A percentile compares a stretch with the other conserved stretches of the same genome.
Evolutionary conservation across 2,113 vertebrate species (phyloP).

Genomic region (Triplophysa siluroides): DNA sequence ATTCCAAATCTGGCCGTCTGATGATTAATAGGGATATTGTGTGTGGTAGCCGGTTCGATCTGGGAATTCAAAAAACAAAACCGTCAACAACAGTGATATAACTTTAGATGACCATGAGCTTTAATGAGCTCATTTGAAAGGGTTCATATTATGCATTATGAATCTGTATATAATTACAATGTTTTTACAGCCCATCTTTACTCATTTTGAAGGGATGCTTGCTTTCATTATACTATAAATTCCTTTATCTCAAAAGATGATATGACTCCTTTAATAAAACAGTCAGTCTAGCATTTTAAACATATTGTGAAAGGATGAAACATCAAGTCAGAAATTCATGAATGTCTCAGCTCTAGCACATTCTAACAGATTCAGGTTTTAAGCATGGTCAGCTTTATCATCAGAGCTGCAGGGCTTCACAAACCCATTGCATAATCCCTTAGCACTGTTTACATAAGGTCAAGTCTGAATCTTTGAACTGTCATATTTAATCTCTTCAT

Average conservation of each 20-base stretch:
- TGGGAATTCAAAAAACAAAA: not conserved
- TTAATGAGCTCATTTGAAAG: too few species aligned
- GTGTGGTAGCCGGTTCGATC: not conserved
- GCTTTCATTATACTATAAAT: too few species aligned
- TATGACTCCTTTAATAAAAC: too few species aligned
- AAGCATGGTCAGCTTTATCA: slow-evolving; percentile 22
- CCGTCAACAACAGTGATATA: not conserved
- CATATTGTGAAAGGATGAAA: not conserved
- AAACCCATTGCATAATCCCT: slow-evolving; percentile 42
- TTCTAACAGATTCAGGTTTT: not conserved
- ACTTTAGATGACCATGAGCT: not conserved
- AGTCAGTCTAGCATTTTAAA: not conserved
- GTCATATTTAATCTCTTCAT: slow-evolving; percentile 30
- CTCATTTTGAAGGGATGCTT: too few species aligned
- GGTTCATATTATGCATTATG: too few species aligned
- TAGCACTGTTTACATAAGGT: slow-evolving; percentile 29
- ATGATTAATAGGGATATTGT: slow-evolving; percentile 51
- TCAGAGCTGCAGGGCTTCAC: slow-evolving; percentile 24
- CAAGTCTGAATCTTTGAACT: slow-evolving; percentile 33
- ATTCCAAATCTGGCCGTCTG: slow-evolving; percentile 34
- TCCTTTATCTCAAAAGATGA: too few species aligned
- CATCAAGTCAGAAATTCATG: slow-evolving; percentile 7
- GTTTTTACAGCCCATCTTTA: too few species aligned
- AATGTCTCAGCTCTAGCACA: not conserved
- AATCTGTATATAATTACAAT: too few species aligned